Conservation (phyloP, 2,888 invertebrate species). For the Invenusta paracnida region DNA sequence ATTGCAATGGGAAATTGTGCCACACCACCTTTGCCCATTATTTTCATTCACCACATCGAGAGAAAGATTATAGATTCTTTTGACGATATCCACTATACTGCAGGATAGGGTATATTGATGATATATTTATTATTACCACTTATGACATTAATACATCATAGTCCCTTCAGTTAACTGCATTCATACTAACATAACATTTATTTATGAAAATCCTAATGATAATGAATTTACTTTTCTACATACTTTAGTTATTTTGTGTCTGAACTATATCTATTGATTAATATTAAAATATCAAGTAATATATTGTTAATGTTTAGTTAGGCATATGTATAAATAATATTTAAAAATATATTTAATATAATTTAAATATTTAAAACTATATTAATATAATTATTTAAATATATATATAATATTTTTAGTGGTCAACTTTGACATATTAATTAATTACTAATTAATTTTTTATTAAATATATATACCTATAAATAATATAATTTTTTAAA, state of each 20-base stretch:
- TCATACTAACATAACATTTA: slow-evolving; percentile 16
- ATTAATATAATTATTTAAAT: too few species aligned
- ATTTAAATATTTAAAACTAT: too few species aligned
- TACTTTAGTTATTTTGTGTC: not conserved
- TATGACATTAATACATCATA: not conserved
- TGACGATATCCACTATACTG: not conserved
- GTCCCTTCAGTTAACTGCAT: not conserved
- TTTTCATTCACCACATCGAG: not conserved
- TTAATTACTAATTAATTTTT: too few species aligned
- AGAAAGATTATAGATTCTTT: not conserved
- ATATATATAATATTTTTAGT: too few species aligned
- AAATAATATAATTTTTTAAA: too few species aligned
- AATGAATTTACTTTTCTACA: not conserved
- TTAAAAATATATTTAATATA: too few species aligned
- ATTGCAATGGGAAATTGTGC: not conserved
- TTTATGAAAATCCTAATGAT: slow-evolving; percentile 9
- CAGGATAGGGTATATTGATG: not conserved
- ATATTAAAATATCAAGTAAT: too few species aligned
- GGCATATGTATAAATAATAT: too few species aligned
- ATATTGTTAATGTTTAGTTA: too few species aligned
- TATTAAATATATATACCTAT: too few species aligned
- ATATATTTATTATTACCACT: not conserved
- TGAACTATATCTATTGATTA: too few species aligned
- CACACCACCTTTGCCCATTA: not conserved
- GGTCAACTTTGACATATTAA: too few species aligned